Percentiles rank a stretch among this genome's conserved stretches.
phyloP scores from a whole-genome alignment of 2,888 invertebrate species.

The Pomacea canaliculata region DNA sequence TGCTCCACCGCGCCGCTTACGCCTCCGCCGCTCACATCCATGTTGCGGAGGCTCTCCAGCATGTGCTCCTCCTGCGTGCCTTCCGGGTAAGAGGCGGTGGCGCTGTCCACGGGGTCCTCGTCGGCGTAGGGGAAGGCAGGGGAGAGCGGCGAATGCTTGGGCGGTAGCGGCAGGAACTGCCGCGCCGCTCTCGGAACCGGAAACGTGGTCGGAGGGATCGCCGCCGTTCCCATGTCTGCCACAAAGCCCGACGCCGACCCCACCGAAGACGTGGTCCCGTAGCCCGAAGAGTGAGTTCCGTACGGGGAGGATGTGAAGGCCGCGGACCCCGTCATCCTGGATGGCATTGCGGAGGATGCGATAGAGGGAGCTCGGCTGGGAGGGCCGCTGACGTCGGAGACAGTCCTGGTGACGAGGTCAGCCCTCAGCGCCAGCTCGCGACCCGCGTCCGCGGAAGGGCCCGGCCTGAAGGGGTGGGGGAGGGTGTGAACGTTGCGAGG shows the following conservation, averaged over 20 bases:
- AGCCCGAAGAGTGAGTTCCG: background rate
- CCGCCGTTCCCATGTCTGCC: background rate
- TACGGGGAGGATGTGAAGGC: constrained; percentile 16
- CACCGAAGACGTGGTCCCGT: background rate
- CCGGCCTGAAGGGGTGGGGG: background rate
- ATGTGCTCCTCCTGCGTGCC: background rate
- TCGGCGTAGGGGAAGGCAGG: constrained; percentile 18
- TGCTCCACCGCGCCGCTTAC: no score
- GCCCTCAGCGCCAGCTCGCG: background rate
- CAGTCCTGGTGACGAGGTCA: background rate
- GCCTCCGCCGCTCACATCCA: background rate
- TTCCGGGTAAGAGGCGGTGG: background rate
- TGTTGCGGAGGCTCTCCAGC: background rate
- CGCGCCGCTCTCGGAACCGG: background rate
- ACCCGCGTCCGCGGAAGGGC: background rate
- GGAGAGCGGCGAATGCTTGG: constrained; percentile 3
- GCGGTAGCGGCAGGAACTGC: background rate
- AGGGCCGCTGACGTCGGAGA: no score
- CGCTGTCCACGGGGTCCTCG: background rate
- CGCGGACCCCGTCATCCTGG: constrained; percentile 2
- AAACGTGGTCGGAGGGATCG: background rate
- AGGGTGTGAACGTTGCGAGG: background rate
- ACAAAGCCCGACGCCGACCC: background rate
- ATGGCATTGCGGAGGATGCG: background rate
- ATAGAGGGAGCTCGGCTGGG: background rate